Evolutionary conservation across 2,797 vertebrate species (phyloP).

Genomic region (Pelochelys cantorii): DNA sequence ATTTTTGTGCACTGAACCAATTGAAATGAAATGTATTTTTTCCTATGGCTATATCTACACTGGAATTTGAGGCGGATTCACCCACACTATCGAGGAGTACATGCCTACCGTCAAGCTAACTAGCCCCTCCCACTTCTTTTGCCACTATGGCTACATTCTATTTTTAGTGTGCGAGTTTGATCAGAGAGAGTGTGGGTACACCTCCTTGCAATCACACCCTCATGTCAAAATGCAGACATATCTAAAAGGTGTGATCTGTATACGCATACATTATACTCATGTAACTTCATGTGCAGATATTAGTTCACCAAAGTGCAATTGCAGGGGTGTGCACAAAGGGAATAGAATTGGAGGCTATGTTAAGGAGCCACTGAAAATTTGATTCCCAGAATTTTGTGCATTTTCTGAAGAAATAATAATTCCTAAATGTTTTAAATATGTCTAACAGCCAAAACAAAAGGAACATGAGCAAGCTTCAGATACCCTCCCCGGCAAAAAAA

Average conservation of each 20-base stretch:
- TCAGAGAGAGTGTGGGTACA: neutral
- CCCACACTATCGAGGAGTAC: neutral
- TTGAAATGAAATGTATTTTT: neutral
- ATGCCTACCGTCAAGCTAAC: neutral
- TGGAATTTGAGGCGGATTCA: neutral
- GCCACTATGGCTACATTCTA: neutral
- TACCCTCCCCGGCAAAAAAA: neutral
- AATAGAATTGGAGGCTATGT: neutral
- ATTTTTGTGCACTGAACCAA: neutral
- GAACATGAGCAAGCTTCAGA: neutral
- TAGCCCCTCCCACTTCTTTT: neutral
- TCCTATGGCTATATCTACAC: neutral
- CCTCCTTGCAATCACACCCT: neutral
- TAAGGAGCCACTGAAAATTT: neutral
- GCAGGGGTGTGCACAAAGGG: rapidly evolving
- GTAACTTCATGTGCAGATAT: neutral
- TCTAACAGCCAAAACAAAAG: neutral
- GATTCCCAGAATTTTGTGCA: neutral
- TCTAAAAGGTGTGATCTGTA: neutral
- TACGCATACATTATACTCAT: neutral
- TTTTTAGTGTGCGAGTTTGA: neutral
- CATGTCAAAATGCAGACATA: neutral
- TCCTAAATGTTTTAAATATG: neutral
- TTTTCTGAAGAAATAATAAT: neutral
- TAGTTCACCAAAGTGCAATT: neutral